Evolutionary conservation across 2,888 invertebrate genomes (phyloP).

Genomic region (Orthosia gracilis): DNA sequence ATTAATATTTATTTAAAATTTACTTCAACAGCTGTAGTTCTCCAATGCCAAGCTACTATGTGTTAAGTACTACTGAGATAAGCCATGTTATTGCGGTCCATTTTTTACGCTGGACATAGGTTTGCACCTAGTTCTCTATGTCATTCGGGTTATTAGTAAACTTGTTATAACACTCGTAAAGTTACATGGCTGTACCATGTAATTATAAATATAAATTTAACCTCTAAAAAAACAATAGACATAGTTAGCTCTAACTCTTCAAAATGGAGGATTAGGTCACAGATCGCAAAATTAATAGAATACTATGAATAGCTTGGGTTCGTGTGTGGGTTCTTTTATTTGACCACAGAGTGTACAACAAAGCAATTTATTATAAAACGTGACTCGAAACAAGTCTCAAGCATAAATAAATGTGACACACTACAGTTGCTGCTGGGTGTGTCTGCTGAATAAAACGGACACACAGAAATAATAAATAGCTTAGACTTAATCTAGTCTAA

Average conservation of each 20-base stretch:
- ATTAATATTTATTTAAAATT: too few species aligned
- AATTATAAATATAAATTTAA: not conserved
- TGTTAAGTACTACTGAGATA: too few species aligned
- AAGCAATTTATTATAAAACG: slow-evolving; percentile 23
- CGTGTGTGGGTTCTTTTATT: slow-evolving; percentile 31
- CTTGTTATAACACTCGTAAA: not conserved
- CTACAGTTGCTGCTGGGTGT: slow-evolving; percentile 15
- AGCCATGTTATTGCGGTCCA: too few species aligned
- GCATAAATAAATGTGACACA: slow-evolving; percentile 12
- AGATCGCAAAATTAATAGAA: not conserved
- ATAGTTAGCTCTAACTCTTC: not conserved
- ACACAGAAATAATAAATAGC: too few species aligned
- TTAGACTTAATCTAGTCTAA: too few species aligned
- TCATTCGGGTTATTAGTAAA: too few species aligned
- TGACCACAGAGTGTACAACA: slow-evolving; percentile 13
- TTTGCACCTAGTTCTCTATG: too few species aligned
- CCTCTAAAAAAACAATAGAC: not conserved
- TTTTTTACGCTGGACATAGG: too few species aligned
- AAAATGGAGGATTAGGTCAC: not conserved
- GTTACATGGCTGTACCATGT: too few species aligned
- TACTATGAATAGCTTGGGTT: not conserved
- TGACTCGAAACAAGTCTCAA: not conserved
- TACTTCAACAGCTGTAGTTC: too few species aligned
- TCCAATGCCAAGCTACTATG: too few species aligned
- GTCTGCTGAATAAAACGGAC: too few species aligned